These are phyloP conservation scores for Drosophila monieri DNA, from an alignment of 2,888 invertebrate species.

Conservation along the genomic window DNA sequence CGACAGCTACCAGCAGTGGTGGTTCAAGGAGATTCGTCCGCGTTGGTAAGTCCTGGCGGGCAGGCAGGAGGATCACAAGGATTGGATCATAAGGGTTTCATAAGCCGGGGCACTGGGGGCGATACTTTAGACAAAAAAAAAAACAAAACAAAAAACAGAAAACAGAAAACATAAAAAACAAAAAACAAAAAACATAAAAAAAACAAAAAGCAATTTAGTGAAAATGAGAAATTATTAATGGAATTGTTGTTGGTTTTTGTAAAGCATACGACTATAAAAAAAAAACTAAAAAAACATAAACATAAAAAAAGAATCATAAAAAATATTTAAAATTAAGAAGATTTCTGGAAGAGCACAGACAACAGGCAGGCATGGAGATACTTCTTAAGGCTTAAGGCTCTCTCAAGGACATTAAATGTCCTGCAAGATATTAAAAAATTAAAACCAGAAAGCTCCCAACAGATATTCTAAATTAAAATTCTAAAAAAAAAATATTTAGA, in stretches of 20 bases:
- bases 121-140: slow-evolving; percentile 37
- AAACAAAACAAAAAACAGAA: no score
- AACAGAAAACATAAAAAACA: not conserved
- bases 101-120: slow-evolving; percentile 33
- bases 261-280: slow-evolving; percentile 33
- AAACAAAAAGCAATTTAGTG: slow-evolving; percentile 45
- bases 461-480: slow-evolving; percentile 13
- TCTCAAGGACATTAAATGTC: slow-evolving; percentile 22
- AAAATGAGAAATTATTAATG: slow-evolving; percentile 45
- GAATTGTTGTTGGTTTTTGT: slow-evolving; percentile 50
- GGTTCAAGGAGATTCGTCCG: slow-evolving; percentile 90
- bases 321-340: slow-evolving; percentile 14
- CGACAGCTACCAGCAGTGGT: slow-evolving; percentile 95
- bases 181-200: not conserved
- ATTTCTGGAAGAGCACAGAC: slow-evolving; percentile 38
- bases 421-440: slow-evolving; percentile 19
- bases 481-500: not conserved
- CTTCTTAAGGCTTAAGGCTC: not conserved
- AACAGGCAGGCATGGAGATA: slow-evolving; percentile 20
- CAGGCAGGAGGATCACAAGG: slow-evolving; percentile 10
- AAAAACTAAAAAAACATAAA: not conserved
- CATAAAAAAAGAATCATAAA: slow-evolving; percentile 12
- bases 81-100: slow-evolving; percentile 68
- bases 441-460: slow-evolving; percentile 2
- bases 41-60: slow-evolving; percentile 85